Conservation (phyloP, 2,797 vertebrate species). For the Luscinia luscinia region DNA sequence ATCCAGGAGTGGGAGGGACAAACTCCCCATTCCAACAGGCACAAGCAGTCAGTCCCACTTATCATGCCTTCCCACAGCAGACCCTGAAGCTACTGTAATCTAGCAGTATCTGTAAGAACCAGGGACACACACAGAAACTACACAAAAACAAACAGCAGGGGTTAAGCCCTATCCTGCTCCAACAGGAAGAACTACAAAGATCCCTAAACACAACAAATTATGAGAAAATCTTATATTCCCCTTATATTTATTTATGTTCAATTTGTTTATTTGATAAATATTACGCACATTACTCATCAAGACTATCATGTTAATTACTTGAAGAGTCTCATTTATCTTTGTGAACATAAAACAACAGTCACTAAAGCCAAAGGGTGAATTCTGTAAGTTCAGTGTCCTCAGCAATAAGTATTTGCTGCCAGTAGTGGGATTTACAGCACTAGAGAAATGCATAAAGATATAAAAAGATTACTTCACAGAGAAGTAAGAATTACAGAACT, state of each 20-base stretch:
- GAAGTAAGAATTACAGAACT: conserved; percentile 10
- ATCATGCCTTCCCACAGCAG: not conserved
- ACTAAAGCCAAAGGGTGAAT: not conserved
- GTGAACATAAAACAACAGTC: not conserved
- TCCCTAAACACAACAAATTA: not conserved
- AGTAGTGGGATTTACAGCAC: not conserved
- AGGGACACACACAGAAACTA: not conserved
- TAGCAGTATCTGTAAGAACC: rapidly evolving
- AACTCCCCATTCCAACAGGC: not conserved
- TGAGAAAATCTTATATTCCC: not conserved
- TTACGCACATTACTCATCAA: not conserved
- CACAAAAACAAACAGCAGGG: not conserved
- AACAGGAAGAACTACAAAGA: not conserved
- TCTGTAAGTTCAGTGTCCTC: not conserved
- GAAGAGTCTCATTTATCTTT: not conserved
- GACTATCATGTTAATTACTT: not conserved
- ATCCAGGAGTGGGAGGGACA: not conserved
- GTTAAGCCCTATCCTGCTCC: not conserved
- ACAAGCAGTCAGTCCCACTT: rapidly evolving
- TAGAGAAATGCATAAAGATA: not conserved
- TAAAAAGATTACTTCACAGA: not conserved
- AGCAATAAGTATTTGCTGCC: not conserved
- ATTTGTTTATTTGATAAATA: not conserved
- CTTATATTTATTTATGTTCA: not conserved
- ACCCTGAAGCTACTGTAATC: not conserved